phyloP scores from a whole-genome alignment of 1,140 invertebrate species.

The Eriosoma lanigerum region DNA sequence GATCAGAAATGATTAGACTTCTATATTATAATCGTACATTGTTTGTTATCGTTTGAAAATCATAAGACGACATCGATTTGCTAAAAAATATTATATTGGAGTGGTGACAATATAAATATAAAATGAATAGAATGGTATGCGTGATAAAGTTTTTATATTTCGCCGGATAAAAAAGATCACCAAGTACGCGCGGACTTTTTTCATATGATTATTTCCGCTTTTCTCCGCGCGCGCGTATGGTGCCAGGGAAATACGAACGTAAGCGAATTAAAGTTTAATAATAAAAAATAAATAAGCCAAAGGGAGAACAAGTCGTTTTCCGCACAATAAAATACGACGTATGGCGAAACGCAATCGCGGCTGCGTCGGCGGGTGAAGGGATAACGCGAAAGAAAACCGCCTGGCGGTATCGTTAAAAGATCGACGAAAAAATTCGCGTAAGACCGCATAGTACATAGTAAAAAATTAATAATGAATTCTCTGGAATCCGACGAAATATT shows the following conservation, averaged over 20 bases:
- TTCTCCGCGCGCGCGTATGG: background rate
- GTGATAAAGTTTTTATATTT: too few relatives aligned
- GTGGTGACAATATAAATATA: too few relatives aligned
- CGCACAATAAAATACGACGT: slow-evolving; percentile 50
- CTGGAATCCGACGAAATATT: background rate
- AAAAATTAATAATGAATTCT: slow-evolving; percentile 31
- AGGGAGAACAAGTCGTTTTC: slow-evolving; percentile 29
- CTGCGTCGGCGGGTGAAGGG: too few relatives aligned
- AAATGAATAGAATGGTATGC: too few relatives aligned
- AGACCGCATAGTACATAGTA: slow-evolving; percentile 30
- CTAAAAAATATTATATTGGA: too few relatives aligned
- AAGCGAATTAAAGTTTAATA: slow-evolving; percentile 50
- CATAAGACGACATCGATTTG: too few relatives aligned
- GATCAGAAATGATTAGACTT: too few relatives aligned
- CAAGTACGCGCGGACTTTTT: too few relatives aligned
- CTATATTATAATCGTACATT: too few relatives aligned
- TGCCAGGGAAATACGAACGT: background rate
- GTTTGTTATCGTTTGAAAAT: too few relatives aligned
- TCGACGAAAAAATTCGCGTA: slow-evolving; percentile 24
- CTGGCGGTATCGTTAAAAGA: background rate
- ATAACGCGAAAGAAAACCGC: slow-evolving; percentile 7
- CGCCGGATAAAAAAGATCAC: too few relatives aligned
- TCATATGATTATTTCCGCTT: too few relatives aligned
- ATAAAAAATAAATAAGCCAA: background rate
- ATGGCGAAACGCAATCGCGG: slow-evolving; percentile 26